These are phyloP conservation scores for Euleptes europaea DNA, from an alignment of 2,113 vertebrate species.

Conservation along the genomic window DNA sequence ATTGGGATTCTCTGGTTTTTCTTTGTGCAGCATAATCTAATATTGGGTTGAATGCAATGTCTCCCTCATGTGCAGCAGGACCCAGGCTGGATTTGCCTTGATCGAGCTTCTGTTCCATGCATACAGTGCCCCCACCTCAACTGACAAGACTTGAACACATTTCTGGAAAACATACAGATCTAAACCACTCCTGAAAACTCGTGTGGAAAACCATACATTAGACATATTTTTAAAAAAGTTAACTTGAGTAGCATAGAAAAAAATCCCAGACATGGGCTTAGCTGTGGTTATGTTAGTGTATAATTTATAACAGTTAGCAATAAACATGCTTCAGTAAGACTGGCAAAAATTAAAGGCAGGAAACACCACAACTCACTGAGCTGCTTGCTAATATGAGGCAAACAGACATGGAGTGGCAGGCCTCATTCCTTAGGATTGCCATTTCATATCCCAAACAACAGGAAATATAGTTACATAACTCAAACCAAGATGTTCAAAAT, in stretches of 20 bases:
- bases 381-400: slow-evolving; percentile 23
- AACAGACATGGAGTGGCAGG: slow-evolving; percentile 7
- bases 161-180: slow-evolving; percentile 36
- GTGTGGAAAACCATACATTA: slow-evolving; percentile 28
- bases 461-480: neutral
- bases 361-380: slow-evolving; percentile 40
- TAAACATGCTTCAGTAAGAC: slow-evolving; percentile 41
- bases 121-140: neutral
- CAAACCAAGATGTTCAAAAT: slow-evolving; percentile 42
- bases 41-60: neutral
- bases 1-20: neutral
- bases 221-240: slow-evolving; percentile 45
- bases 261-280: slow-evolving; percentile 50
- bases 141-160: neutral
- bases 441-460: slow-evolving; percentile 9
- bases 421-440: slow-evolving; percentile 38
- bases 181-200: slow-evolving; percentile 26
- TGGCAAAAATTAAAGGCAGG: slow-evolving; percentile 41
- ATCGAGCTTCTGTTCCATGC: neutral
- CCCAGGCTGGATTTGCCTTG: neutral
- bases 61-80: neutral
- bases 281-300: slow-evolving; percentile 48
- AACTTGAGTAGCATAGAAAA: slow-evolving; percentile 1
- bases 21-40: neutral
- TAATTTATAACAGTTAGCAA: slow-evolving; percentile 63